Evolutionary conservation across 2,888 invertebrate species (phyloP), one percentile per base, ranked within the genome.

Genomic region (Priocnemis perturbator): DNA sequence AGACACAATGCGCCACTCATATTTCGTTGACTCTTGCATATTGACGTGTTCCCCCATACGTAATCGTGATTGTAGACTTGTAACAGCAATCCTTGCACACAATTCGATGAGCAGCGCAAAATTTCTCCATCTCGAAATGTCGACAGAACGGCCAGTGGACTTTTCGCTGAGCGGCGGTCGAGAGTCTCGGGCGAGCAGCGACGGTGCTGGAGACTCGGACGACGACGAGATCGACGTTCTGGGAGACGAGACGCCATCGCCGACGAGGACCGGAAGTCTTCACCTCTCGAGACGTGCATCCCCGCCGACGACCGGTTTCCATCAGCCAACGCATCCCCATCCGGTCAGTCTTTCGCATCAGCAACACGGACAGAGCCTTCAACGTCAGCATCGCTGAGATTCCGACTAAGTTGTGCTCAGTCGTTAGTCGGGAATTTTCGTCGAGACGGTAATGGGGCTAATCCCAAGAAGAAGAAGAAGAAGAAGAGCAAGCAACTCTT

Each of bases 141-240:
- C 74, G 26, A 17, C 81, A 88, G 88, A 89, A 72, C 80, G 88
- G 65, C 88, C 88, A 2, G 87, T 89, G 68, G 88, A 89, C 69
- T 87, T 87, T 67, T 87, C 87, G 3, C 58, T 87, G 64, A 83
- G 75, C 66, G 84, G 85, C 60, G 88, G 87, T 0, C 81, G 87
- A 47, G 87, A 88, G 64, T 87, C 87, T 2, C 86, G 87, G 20
- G 87, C 85, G 65, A 87, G 86, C 65, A 88, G 88, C 76, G 88
- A 87, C 74, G 86, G 64, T n/a, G 81, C 84, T 19, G 76, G 78
- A 21, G 86, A 87, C 64, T 86, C 88, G 52, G 88, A 88, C 67
- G 82, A 81, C 21, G 89, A 88, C 79, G 88, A 88, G 71, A 88
- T 88, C 77, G 89, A 89, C 78, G 87, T 88, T 2, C 77, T 89